Conservation (phyloP, 2,888 invertebrate genomes). For the Microplitis manilae region DNA sequence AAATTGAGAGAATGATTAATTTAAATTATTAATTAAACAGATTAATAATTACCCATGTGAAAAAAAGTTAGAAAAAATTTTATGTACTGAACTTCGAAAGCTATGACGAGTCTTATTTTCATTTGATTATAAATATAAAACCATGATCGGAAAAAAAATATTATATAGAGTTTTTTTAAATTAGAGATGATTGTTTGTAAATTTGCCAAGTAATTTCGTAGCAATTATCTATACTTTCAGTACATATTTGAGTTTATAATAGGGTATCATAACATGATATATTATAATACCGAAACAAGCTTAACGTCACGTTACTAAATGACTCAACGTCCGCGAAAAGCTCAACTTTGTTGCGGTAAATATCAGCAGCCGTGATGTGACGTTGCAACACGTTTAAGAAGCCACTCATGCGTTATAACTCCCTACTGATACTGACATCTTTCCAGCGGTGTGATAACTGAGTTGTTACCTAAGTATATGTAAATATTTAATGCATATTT, state of each 20-base stretch:
- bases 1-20: neutral
- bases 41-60: neutral
- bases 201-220: neutral
- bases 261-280: neutral
- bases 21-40: neutral
- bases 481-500: neutral
- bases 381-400: conserved; percentile 29
- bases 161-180: neutral
- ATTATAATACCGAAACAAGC: neutral
- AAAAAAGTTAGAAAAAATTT: too few species aligned
- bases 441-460: neutral
- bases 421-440: conserved; percentile 4
- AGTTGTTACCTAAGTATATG: neutral
- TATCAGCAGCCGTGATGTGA: conserved; percentile 15
- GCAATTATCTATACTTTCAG: too few species aligned
- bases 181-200: neutral
- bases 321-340: neutral
- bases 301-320: conserved; percentile 18
- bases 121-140: neutral
- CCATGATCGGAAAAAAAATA: neutral
- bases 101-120: too few species aligned
- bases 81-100: too few species aligned
- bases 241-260: too few species aligned
- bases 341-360: neutral
- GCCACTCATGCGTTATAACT: conserved; percentile 18